Conservation (phyloP, 2,113 vertebrate genomes). For the Tamias sibiricus region DNA sequence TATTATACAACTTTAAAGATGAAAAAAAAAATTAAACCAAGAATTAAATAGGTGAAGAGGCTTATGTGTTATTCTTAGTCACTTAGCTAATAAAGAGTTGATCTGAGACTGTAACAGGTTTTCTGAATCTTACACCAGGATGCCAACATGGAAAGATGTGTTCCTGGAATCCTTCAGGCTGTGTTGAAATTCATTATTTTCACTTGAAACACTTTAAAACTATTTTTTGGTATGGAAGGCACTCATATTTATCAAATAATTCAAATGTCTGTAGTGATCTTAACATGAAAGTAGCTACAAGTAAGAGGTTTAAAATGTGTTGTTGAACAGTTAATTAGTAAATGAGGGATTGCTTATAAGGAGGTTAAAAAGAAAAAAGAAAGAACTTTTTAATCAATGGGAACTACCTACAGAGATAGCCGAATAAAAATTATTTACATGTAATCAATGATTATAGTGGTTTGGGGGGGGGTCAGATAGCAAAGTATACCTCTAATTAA, state of each 20-base stretch:
- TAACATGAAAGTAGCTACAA: not conserved
- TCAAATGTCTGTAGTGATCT: not conserved
- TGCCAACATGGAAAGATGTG: not conserved
- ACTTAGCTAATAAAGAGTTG: not conserved
- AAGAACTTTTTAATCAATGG: not conserved
- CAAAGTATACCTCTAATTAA: not conserved
- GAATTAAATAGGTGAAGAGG: not conserved
- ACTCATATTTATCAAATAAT: not conserved
- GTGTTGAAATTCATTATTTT: not conserved
- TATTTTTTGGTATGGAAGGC: not conserved
- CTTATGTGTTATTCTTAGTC: not conserved
- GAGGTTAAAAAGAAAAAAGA: not conserved
- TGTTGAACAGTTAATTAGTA: not conserved
- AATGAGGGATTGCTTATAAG: not conserved
- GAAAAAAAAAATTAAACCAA: not conserved
- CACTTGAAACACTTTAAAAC: not conserved
- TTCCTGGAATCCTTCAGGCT: not conserved
- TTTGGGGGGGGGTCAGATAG: not conserved
- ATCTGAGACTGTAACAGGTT: not conserved
- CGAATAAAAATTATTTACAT: not conserved
- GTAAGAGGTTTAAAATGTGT: conserved; percentile 4
- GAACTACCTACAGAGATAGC: not conserved
- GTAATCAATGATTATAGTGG: not conserved
- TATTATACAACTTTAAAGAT: not conserved
- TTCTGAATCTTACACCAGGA: not conserved